Conservation (phyloP, 2,113 vertebrate species). For the Monopterus albus region DNA sequence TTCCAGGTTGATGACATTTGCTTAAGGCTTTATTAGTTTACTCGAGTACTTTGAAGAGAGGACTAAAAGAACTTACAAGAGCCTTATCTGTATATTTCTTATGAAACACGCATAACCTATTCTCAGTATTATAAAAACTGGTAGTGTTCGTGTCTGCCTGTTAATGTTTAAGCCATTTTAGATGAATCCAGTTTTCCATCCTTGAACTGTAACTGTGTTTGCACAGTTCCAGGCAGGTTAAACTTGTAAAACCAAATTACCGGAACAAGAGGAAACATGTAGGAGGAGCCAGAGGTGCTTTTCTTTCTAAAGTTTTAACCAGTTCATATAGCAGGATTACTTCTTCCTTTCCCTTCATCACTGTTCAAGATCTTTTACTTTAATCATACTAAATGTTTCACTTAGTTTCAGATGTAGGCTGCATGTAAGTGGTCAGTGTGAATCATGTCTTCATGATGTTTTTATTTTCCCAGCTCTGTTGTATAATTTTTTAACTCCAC, state of each 20-base stretch:
- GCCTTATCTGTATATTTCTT: background rate
- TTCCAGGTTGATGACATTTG: background rate
- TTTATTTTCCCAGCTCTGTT: constrained; percentile 13
- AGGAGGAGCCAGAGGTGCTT: too few relatives aligned
- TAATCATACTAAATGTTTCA: background rate
- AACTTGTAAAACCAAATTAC: constrained; percentile 14
- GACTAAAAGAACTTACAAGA: constrained; percentile 3
- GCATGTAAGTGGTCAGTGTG: background rate
- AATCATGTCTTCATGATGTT: constrained; percentile 18
- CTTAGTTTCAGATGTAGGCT: background rate
- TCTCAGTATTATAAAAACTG: too few relatives aligned
- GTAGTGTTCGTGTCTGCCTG: too few relatives aligned
- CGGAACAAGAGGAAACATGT: background rate
- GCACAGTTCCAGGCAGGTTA: background rate
- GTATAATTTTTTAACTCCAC: background rate
- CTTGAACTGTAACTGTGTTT: constrained; percentile 29
- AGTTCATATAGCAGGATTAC: background rate
- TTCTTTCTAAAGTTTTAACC: background rate
- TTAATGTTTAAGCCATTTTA: constrained; percentile 43
- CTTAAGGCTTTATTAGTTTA: background rate
- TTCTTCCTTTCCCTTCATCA: background rate
- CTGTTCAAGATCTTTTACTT: background rate
- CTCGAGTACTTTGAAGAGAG: background rate
- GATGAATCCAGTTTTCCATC: constrained; percentile 16
- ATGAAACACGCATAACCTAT: too few relatives aligned